Conservation (phyloP, 2,888 invertebrate genomes). For the Leptinotarsa rubiginosa region DNA sequence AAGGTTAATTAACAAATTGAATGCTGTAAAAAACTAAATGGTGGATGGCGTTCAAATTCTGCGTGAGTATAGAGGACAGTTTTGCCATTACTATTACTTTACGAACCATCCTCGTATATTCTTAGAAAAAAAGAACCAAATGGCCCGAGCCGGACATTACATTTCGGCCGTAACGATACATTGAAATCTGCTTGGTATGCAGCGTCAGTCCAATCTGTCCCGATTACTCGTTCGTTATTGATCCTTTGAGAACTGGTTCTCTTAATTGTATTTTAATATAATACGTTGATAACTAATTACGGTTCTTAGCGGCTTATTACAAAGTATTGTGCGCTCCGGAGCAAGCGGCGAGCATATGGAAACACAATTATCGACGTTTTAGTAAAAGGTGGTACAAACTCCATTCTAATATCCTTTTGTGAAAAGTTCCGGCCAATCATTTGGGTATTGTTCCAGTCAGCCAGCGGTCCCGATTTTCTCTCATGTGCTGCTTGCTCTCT, state of each 20-base stretch:
- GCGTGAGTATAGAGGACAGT: too few relatives aligned
- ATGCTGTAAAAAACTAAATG: too few relatives aligned
- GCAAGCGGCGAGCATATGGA: neutral
- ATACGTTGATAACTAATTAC: constrained; percentile 18
- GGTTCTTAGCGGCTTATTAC: constrained; percentile 17
- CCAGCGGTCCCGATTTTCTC: constrained; percentile 19
- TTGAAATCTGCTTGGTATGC: constrained; percentile 1
- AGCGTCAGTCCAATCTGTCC: constrained; percentile 12
- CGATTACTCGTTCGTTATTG: constrained; percentile 14
- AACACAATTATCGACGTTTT: constrained; percentile 20
- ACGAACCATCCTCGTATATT: neutral
- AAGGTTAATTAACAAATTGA: too few relatives aligned
- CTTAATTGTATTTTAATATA: constrained; percentile 17
- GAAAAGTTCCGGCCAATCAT: constrained; percentile 20
- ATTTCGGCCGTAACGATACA: neutral
- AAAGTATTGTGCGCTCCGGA: constrained; percentile 13
- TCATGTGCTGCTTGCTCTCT: constrained; percentile 7
- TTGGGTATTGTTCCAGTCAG: constrained; percentile 16
- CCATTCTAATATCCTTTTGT: constrained; percentile 18
- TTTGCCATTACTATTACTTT: neutral
- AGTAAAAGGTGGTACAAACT: constrained; percentile 20
- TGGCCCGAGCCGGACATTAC: neutral
- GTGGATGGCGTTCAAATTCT: too few relatives aligned
- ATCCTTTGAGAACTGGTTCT: constrained; percentile 20
- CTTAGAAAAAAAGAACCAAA: neutral